phyloP scores from a whole-genome alignment of 35 echinoderm and acorn worm species.

The Acanthaster planci region DNA sequence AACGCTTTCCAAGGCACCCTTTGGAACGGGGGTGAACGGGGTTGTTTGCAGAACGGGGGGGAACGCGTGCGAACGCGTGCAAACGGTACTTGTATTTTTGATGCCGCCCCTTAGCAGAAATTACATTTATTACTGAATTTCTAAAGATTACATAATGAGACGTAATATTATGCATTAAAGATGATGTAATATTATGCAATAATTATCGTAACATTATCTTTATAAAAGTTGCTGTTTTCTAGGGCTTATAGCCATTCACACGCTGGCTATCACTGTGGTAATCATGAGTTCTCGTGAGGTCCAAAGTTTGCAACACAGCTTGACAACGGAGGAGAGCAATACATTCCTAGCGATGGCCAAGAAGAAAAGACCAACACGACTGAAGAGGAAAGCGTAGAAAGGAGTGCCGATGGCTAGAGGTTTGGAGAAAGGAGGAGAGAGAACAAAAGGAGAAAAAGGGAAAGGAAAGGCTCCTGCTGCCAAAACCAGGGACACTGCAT shows the following conservation, averaged over 20 bases:
- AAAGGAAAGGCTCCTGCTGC: background rate
- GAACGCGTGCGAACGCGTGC: too few relatives aligned
- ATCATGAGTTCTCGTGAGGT: background rate
- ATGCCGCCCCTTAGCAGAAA: too few relatives aligned
- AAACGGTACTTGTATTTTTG: too few relatives aligned
- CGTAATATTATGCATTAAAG: background rate
- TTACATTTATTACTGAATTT: too few relatives aligned
- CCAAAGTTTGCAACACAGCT: background rate
- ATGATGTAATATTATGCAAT: background rate
- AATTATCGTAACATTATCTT: background rate
- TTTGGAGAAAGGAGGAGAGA: background rate
- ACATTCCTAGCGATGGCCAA: background rate
- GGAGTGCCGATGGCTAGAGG: too few relatives aligned
- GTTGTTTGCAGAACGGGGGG: too few relatives aligned
- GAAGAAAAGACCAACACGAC: background rate
- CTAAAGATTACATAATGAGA: too few relatives aligned
- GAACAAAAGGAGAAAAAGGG: background rate
- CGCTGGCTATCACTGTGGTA: background rate
- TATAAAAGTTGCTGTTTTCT: background rate
- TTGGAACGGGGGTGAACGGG: too few relatives aligned
- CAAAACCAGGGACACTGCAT: background rate
- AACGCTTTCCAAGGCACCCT: too few relatives aligned
- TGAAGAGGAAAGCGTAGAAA: background rate
- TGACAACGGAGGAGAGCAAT: background rate
- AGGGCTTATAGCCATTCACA: background rate